Conservation (phyloP, 2,888 invertebrate species). For the Leucophora obtusa region DNA sequence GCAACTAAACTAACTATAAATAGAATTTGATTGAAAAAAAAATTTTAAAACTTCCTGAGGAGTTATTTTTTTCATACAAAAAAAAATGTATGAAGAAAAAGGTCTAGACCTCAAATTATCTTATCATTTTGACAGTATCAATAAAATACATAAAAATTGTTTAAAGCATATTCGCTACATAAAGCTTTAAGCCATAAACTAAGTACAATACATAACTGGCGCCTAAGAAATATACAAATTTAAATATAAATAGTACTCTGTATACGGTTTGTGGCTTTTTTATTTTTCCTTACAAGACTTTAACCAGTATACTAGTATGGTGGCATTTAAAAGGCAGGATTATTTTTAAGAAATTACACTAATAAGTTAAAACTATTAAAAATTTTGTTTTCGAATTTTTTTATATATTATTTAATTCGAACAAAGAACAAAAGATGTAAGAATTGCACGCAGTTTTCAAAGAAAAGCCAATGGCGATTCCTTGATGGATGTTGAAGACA, state of each 20-base stretch:
- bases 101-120: slow-evolving; percentile 64
- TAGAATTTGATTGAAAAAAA: slow-evolving; percentile 26
- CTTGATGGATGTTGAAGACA: too few relatives aligned
- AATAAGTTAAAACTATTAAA: too few relatives aligned
- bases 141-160: slow-evolving; percentile 8
- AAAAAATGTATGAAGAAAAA: background rate
- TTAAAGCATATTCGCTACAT: background rate
- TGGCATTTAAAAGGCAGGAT: too few relatives aligned
- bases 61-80: slow-evolving; percentile 15
- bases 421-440: too few relatives aligned
- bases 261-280: background rate
- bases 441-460: too few relatives aligned
- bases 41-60: slow-evolving; percentile 10
- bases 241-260: background rate
- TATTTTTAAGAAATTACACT: too few relatives aligned
- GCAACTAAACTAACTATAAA: slow-evolving; percentile 16
- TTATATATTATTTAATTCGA: too few relatives aligned
- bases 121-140: slow-evolving; percentile 62
- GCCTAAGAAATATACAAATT: slow-evolving; percentile 42
- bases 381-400: too few relatives aligned
- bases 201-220: slow-evolving; percentile 43
- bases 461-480: too few relatives aligned
- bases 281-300: background rate
- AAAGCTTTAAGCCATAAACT: slow-evolving; percentile 30
- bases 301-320: background rate